Base-by-base conservation (phyloP, 2,113 vertebrate species). In the Muntiacus reevesi region DNA sequence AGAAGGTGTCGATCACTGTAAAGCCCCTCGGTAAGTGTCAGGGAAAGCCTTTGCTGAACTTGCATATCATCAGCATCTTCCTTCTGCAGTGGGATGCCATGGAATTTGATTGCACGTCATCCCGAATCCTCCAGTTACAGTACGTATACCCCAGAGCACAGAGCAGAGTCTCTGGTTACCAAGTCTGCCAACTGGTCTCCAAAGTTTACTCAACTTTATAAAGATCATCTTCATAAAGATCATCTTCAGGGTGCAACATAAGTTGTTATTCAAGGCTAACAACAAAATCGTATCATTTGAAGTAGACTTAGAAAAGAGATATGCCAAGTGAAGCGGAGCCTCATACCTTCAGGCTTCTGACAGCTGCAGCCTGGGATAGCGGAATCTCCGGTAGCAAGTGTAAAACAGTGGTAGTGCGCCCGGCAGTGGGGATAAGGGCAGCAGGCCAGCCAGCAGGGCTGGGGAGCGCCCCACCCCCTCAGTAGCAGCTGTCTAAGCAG, bases 11-110 rank as follows among this genome's bases (percentile, higher is more conserved):
- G 0, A 97, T 99, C 64, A 93, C 19, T 0, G 98, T 99, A n/a
- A 91, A 3, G 27, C 92, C 99, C 78, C 62, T 98, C 25, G 95
- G 99, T 99, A 87, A 99, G 98, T 89, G 21, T 98, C 91, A 33
- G 12, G 28, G 71, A n/a, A n/a, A 12, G 5, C 59, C 0, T 12
- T 87, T 0, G 45, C 90, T 95, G 28, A 55, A 28, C 12, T 60
- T 17, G 55, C 16, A 10, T 9, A 2, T 47, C 45, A 6, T 7
- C 43, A 3, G 23, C 2, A 13, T 33, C 52, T 36, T 78, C 15
- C 45, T 91, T 23, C 47, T 47, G 27, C 7, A 3, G 45, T 43
- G 79, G 16, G 19, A 21, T 7, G 7, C 10, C 1, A 28, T 78
- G 5, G 55, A 13, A 5, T 97, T 33, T 13, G 50, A n/a, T 14